phyloP scores from a whole-genome alignment of 2,888 invertebrate genomes.

The Ptilodon capucinus region DNA sequence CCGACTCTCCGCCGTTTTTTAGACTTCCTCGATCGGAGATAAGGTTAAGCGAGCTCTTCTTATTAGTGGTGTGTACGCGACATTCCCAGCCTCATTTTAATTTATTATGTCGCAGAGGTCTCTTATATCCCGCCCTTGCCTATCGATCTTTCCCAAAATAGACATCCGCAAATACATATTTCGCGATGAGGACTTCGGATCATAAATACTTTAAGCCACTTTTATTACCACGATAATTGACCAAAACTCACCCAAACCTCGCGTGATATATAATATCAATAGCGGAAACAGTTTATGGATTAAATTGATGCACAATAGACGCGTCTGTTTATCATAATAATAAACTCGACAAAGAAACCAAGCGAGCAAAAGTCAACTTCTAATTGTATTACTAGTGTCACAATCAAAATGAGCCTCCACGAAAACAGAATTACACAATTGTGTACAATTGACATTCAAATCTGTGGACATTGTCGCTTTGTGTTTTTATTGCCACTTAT shows the following conservation, averaged over 20 bases:
- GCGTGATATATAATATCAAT: constrained; percentile 42
- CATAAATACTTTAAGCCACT: constrained; percentile 9
- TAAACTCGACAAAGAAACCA: constrained; percentile 66
- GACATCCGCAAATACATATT: constrained; percentile 9
- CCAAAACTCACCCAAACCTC: constrained; percentile 29
- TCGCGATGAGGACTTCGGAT: neutral
- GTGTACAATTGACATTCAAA: constrained; percentile 82
- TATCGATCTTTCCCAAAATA: constrained; percentile 11
- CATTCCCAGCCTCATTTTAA: constrained; percentile 63
- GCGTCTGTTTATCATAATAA: constrained; percentile 75
- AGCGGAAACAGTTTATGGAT: constrained; percentile 60
- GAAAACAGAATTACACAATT: constrained; percentile 80
- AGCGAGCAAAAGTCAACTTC: constrained; percentile 70
- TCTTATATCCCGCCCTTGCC: neutral
- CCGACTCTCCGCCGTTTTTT: constrained; percentile 71
- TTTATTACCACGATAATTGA: constrained; percentile 36
- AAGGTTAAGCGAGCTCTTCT: constrained; percentile 79
- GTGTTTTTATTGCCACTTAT: constrained; percentile 81
- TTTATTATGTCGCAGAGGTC: constrained; percentile 53
- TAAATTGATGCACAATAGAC: constrained; percentile 68
- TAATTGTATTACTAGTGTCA: constrained; percentile 74
- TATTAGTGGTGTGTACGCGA: constrained; percentile 75
- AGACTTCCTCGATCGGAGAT: constrained; percentile 80
- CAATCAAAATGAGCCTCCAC: constrained; percentile 79
- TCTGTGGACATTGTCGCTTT: constrained; percentile 79